phyloP scores from a whole-genome alignment of 2,888 invertebrate genomes.

The Trissonchulus latispiculum region DNA sequence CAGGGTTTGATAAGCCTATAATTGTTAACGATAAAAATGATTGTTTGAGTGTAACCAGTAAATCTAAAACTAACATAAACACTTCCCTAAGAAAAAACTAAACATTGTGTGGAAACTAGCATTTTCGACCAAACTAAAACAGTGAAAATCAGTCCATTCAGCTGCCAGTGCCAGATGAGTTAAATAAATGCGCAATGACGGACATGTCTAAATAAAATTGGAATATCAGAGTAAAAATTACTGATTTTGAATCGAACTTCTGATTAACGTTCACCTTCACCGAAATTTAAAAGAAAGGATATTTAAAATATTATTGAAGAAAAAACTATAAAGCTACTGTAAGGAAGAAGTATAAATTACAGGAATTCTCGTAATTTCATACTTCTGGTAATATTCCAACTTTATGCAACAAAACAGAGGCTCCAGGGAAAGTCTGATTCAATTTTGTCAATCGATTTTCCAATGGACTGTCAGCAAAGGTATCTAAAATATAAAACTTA shows the following conservation, averaged over 20 bases:
- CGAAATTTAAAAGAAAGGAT: too few relatives aligned
- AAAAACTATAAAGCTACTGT: neutral
- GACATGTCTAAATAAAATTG: neutral
- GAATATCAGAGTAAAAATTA: too few relatives aligned
- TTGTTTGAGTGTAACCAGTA: too few relatives aligned
- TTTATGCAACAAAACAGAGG: constrained; percentile 5
- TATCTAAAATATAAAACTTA: neutral
- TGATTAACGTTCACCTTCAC: too few relatives aligned
- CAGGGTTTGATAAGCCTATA: constrained; percentile 2
- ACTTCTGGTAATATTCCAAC: neutral
- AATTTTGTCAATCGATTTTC: neutral
- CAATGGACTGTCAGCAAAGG: neutral
- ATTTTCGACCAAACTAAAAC: too few relatives aligned
- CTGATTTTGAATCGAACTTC: too few relatives aligned
- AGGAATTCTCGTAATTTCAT: neutral
- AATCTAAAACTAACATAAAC: too few relatives aligned
- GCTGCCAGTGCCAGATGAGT: neutral
- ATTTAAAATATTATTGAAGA: too few relatives aligned
- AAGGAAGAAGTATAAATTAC: neutral
- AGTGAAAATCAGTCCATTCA: too few relatives aligned
- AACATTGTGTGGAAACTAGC: too few relatives aligned
- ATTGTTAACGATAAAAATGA: too few relatives aligned
- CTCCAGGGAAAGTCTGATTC: neutral
- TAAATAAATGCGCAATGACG: neutral
- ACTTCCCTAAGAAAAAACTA: too few relatives aligned